Percentiles rank a stretch among this genome's conserved stretches.
These are phyloP conservation scores for Bovichtus variegatus DNA, from an alignment of 2,797 vertebrate species.

Conservation along the genomic window DNA sequence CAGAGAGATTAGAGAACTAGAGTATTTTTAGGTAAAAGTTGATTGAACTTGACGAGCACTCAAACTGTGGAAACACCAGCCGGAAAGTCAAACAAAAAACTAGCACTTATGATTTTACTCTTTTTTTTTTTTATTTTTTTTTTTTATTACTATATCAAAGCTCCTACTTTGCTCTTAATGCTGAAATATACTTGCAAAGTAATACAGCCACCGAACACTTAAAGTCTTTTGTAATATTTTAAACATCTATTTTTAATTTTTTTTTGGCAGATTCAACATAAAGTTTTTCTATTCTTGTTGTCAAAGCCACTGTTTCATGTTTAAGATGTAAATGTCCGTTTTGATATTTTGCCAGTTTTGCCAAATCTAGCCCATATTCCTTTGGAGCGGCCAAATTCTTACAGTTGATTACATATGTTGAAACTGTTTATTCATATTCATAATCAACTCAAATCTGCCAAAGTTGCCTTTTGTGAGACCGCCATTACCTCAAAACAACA, in stretches of 20 bases:
- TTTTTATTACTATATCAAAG: conserved; percentile 16
- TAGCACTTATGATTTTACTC: conserved; percentile 51
- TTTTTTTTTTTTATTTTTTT: not conserved
- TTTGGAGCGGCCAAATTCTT: conserved; percentile 17
- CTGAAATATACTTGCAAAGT: conserved; percentile 17
- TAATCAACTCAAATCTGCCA: conserved; percentile 57
- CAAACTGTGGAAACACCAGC: conserved; percentile 12
- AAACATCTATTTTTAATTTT: not conserved
- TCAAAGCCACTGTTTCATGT: not conserved
- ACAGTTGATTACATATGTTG: not conserved
- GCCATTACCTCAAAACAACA: conserved; percentile 68
- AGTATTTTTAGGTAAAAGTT: conserved; percentile 3
- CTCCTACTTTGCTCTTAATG: conserved; percentile 14
- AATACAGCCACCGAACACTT: conserved; percentile 32
- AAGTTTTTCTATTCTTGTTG: not conserved
- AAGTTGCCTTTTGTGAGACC: conserved; percentile 74
- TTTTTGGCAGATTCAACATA: conserved; percentile 3
- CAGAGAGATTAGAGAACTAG: not conserved
- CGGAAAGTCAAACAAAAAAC: conserved; percentile 10
- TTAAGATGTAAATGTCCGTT: conserved; percentile 27
- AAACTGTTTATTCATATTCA: not conserved
- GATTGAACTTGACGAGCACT: conserved; percentile 34
- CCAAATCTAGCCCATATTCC: conserved; percentile 28
- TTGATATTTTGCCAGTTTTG: conserved; percentile 12
- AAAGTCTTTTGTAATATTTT: not conserved